phyloP scores from a whole-genome alignment of 2,797 vertebrate species.

The Smutsia gigantea region DNA sequence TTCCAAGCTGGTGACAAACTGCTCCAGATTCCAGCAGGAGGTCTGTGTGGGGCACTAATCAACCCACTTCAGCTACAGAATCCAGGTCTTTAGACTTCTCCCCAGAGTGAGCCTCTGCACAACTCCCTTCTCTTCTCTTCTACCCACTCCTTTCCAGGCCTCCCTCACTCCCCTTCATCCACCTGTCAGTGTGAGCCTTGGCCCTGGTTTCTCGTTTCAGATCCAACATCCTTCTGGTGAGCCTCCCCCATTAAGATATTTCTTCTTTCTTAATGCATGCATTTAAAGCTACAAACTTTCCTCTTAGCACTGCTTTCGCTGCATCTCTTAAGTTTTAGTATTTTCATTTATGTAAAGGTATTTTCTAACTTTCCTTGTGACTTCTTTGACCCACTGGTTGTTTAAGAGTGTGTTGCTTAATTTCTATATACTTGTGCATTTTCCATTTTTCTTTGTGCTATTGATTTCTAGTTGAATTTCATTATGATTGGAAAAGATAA shows the following conservation, averaged over 20 bases:
- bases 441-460: neutral
- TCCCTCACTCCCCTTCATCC: too few species aligned
- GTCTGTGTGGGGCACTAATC: fast-evolving
- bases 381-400: neutral
- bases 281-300: neutral
- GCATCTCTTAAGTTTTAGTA: neutral
- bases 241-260: neutral
- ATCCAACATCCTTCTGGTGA: too few species aligned
- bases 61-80: too few species aligned
- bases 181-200: too few species aligned
- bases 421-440: neutral
- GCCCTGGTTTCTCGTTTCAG: too few species aligned
- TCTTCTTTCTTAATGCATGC: neutral
- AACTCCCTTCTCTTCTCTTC: too few species aligned
- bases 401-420: neutral
- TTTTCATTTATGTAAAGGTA: neutral
- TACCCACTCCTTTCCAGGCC: too few species aligned
- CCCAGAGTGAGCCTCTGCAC: neutral
- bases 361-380: neutral
- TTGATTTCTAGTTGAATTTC: neutral
- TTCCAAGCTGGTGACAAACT: neutral
- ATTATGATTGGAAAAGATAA: neutral
- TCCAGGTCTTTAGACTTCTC: neutral
- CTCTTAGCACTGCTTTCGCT: neutral
- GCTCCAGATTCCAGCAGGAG: neutral